These are phyloP conservation scores for Cyclopterus lumpus DNA, from an alignment of 2,797 vertebrate species.

Conservation along the genomic window DNA sequence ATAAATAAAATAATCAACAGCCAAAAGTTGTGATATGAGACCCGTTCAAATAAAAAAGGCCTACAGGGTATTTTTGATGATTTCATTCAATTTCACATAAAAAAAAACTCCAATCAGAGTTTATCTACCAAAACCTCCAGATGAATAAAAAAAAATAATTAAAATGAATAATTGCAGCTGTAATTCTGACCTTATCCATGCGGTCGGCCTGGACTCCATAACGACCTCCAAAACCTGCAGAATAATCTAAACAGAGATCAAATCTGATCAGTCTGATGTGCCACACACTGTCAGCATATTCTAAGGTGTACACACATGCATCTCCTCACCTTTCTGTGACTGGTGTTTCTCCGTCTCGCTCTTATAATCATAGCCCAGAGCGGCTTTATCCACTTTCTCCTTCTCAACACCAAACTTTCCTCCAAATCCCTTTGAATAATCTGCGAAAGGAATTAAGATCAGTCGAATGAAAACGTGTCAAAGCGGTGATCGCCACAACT, in stretches of 20 bases:
- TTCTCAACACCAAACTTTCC: slow-evolving; percentile 91
- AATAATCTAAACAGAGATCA: slow-evolving; percentile 85
- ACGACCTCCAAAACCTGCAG: slow-evolving; percentile 93
- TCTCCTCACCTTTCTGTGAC: slow-evolving; percentile 84
- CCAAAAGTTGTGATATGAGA: neutral
- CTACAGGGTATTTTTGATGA: neutral
- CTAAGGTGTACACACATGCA: neutral
- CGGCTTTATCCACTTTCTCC: slow-evolving; percentile 88
- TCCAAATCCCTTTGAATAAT: slow-evolving; percentile 93
- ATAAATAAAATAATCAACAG: neutral
- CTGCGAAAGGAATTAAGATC: slow-evolving; percentile 61
- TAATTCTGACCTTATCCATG: slow-evolving; percentile 89
- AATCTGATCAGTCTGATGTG: slow-evolving; percentile 12
- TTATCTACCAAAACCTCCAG: neutral
- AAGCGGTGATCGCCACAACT: neutral
- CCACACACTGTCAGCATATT: neutral
- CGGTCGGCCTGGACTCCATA: slow-evolving; percentile 92
- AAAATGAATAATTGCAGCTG: neutral
- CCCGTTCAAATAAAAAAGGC: neutral
- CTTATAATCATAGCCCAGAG: slow-evolving; percentile 82
- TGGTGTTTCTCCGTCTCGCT: slow-evolving; percentile 83
- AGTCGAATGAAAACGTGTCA: neutral
- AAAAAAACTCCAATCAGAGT: no score
- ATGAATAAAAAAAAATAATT: neutral
- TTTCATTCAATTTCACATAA: neutral